Base-by-base conservation (phyloP, 1,140 invertebrate genomes). In the Paraescarpia echinospica region DNA sequence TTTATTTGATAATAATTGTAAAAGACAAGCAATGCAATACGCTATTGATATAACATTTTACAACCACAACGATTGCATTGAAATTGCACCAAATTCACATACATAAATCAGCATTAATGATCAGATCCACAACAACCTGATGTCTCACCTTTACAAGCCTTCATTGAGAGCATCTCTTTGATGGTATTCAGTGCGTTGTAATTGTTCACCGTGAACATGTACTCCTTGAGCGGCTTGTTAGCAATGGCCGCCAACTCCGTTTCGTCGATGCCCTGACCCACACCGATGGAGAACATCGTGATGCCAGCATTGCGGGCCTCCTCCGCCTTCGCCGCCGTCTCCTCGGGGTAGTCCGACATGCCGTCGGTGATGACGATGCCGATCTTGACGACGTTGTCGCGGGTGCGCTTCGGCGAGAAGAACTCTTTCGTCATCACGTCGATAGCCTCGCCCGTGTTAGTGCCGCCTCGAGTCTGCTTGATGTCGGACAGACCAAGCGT, bases 261-360 rank as follows among this genome's bases (percentile, higher is more conserved):
- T 9, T 89, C 33, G 33, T 92, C 92, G 18, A 93, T 90, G 1
- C n/a, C n/a, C 27, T 35, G 34, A 14, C 93, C 93, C 1, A 93
- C 92, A 0, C 93, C 93, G 89, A 93, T 92, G 90, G 91, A 89
- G 89, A 93, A 93, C 90, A 93, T 35, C n/a, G 92, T 89, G 35
- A 93, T 92, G 33, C 93, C 93, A 9, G 41, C 92, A 2, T 94
- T 92, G 59, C 92, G 89, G 8, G 35, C 51, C 92, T 34, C 33
- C 59, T 51, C 34, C 12, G 92, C 92, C 88, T 92, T 48, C 18
- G 41, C 35, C 33, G 34, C 41, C 14, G 92, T 93, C 5, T 35
- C 90, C 22, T 93, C 35, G 27, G 92, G 35, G 34, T 92, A 35
- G 48, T 93, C 48, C 4, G 92, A 93, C 33, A 27, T 90, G 27